Conservation (phyloP, 2,888 invertebrate species). For the Dolichopus griseipennis region DNA sequence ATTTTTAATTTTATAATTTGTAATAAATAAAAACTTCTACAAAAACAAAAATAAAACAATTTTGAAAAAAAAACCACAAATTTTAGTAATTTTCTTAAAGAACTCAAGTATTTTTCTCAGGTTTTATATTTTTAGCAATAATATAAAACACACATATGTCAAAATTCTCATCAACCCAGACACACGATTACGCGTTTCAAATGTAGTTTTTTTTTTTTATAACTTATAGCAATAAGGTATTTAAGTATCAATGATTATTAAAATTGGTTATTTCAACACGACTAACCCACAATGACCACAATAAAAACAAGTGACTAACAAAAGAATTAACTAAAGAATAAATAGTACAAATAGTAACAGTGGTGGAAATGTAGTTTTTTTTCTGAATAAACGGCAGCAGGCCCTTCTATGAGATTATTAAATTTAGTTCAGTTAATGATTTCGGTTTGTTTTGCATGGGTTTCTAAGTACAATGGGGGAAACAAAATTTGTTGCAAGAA, state of each 20-base stretch:
- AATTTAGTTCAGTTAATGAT: no score
- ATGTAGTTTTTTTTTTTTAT: neutral
- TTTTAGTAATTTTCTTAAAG: no score
- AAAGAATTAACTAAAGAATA: neutral
- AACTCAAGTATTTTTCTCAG: no score
- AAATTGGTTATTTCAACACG: neutral
- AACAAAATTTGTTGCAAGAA: slow-evolving; percentile 8
- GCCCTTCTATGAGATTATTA: no score
- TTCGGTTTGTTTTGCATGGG: no score
- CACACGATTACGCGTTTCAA: neutral
- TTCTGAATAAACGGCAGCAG: no score
- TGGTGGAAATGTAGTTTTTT: neutral
- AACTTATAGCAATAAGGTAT: neutral
- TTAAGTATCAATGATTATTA: neutral
- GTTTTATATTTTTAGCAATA: no score
- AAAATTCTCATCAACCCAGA: neutral
- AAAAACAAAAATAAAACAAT: no score
- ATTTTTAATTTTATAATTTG: no score
- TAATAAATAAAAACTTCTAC: no score
- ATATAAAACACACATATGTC: neutral
- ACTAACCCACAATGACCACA: neutral
- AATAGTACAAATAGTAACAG: no score
- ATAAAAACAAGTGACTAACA: neutral
- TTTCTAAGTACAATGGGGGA: slow-evolving; percentile 23
- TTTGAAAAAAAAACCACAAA: no score